These are phyloP conservation scores for Drusus annulatus DNA, from an alignment of 1,140 invertebrate species.

Conservation along the genomic window DNA sequence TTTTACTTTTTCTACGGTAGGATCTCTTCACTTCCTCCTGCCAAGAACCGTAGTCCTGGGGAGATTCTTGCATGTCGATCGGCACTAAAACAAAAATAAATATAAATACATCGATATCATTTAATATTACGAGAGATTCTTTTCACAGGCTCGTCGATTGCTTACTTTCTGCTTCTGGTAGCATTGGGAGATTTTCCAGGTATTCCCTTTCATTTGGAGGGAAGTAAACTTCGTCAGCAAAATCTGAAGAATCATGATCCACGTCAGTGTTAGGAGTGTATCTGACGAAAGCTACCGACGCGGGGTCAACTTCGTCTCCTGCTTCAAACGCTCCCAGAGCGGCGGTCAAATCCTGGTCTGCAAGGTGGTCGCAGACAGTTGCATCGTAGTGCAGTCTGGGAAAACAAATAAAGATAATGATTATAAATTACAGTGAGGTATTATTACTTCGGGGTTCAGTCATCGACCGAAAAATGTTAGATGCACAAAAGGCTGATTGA, in stretches of 20 bases:
- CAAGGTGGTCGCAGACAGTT: slow-evolving; percentile 63
- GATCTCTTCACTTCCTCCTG: slow-evolving; percentile 56
- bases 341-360: slow-evolving; percentile 71
- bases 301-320: slow-evolving; percentile 73
- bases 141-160: too few species aligned
- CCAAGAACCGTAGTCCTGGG: slow-evolving; percentile 44
- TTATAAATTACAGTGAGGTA: too few species aligned
- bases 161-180: slow-evolving; percentile 46
- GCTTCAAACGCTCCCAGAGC: slow-evolving; percentile 69
- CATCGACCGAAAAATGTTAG: too few species aligned
- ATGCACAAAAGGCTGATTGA: too few species aligned
- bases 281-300: slow-evolving; percentile 81
- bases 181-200: slow-evolving; percentile 46
- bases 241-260: slow-evolving; percentile 73
- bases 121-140: too few species aligned
- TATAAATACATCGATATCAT: too few species aligned
- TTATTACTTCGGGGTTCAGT: too few species aligned
- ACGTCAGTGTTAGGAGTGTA: slow-evolving; percentile 81
- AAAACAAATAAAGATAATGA: background rate
- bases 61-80: slow-evolving; percentile 23
- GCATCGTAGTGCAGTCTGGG: slow-evolving; percentile 62
- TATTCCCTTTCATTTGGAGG: slow-evolving; percentile 71
- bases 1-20: slow-evolving; percentile 59
- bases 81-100: slow-evolving; percentile 38
- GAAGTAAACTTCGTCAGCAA: slow-evolving; percentile 85